Evolutionary conservation across 2,888 invertebrate genomes (phyloP), one percentile per base, ranked within the genome.

Genomic region (Ischnus inquisitorius): DNA sequence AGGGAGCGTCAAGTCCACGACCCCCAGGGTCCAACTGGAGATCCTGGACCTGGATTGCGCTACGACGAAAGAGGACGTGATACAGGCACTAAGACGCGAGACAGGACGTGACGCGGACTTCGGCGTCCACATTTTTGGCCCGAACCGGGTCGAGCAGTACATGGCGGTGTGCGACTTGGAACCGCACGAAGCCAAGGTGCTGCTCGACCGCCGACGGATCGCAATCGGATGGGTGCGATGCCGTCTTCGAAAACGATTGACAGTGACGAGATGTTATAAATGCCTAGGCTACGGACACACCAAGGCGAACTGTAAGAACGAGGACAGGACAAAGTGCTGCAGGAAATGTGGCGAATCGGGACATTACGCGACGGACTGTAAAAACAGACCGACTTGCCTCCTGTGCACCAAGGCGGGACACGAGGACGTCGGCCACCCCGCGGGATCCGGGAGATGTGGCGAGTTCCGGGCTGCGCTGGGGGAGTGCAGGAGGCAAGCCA

Each of bases 31-130:
- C 3, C 77, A 77, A 43, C 5, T 79, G 25, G 79, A 79, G 71
- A 69, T 79, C 57, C 43, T 69, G 79, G 79, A 79, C 71, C 71
- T 79, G 43, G 69, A 79, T 62, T 79, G 79, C 62, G 46, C 71
- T 10, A 16, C 16, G 57, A 79, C 79, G 4, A 25, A 12, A 12
- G 79, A 43, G 3, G 79, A 79, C 60, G 79, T 79, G 28, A 28
- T 5, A 34, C n/a, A 71, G 14, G 62, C 62, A 19, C 62, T 79
- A 12, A 57, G 60, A 69, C 57, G 48, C 10, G 79, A 79, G 10
- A 79, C 79, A 60, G 60, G 60, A 60, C 60, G 60, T 12, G 60
- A 60, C 28, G 60, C 10, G 22, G 79, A 79, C 69, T 71, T 72
- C 19, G n/a, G 22, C 4, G 71, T 79, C 71, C 71, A 69, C 28